Percentiles rank a stretch among this genome's conserved stretches.
These are phyloP conservation scores for Carcharodon carcharias DNA, from an alignment of 2,797 vertebrate species.

Conservation along the genomic window DNA sequence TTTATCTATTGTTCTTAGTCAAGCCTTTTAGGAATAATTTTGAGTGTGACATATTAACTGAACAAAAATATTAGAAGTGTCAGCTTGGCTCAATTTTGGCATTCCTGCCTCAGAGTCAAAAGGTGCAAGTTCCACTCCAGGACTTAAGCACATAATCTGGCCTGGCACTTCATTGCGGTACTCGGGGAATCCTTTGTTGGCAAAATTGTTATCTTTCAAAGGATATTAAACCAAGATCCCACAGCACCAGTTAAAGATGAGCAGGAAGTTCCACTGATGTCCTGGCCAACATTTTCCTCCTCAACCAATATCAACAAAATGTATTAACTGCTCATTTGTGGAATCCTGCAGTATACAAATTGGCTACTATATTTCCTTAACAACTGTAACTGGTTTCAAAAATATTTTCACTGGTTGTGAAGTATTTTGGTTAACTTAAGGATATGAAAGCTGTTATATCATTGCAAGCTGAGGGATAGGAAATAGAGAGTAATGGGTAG, in stretches of 20 bases:
- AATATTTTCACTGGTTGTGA: not conserved
- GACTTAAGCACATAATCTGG: not conserved
- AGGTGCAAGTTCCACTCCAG: not conserved
- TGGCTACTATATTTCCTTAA: not conserved
- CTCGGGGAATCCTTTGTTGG: not conserved
- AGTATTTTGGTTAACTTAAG: not conserved
- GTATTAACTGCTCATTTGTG: not conserved
- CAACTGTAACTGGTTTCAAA: not conserved
- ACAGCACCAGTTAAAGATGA: not conserved
- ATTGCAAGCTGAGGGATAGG: not conserved
- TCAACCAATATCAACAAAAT: not conserved
- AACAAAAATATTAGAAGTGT: constrained; percentile 11
- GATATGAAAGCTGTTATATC: not conserved
- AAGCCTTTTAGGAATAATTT: not conserved
- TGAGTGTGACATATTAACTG: not conserved
- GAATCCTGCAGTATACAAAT: not conserved
- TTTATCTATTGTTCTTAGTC: too few relatives aligned
- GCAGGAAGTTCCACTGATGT: not conserved
- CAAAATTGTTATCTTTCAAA: not conserved
- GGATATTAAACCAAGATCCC: not conserved
- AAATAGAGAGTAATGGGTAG: too few relatives aligned
- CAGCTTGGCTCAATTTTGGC: not conserved
- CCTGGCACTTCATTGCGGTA: not conserved
- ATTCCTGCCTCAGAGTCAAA: not conserved
- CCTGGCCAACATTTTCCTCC: not conserved